phyloP scores from a whole-genome alignment of 1,140 invertebrate genomes.

The Berghia stephanieae region DNA sequence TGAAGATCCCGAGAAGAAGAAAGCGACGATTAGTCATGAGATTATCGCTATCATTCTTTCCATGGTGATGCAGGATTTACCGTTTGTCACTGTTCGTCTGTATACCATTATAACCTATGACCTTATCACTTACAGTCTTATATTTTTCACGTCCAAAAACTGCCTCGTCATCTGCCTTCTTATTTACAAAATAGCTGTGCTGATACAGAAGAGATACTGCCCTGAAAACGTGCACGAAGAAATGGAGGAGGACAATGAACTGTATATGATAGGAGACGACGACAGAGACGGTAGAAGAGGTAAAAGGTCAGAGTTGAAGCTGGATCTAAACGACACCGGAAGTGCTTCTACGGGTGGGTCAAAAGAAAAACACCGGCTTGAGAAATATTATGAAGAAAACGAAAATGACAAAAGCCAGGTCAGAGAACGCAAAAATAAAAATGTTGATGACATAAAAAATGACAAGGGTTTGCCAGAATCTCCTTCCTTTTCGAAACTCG shows the following conservation, averaged over 20 bases:
- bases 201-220: constrained; percentile 17
- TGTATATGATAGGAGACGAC: background rate
- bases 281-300: background rate
- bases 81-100: constrained; percentile 82
- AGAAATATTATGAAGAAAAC: background rate
- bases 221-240: background rate
- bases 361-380: background rate
- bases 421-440: background rate
- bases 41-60: constrained; percentile 42
- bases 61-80: constrained; percentile 75
- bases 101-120: constrained; percentile 83
- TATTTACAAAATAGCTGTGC: constrained; percentile 41
- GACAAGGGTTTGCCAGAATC: too few species aligned
- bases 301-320: background rate
- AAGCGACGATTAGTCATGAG: background rate
- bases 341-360: too few species aligned
- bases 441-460: too few species aligned
- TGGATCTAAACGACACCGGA: too few species aligned
- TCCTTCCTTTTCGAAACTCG: too few species aligned
- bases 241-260: background rate
- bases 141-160: constrained; percentile 90
- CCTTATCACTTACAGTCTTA: constrained; percentile 87
- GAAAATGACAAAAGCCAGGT: background rate
- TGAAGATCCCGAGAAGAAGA: background rate
- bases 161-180: constrained; percentile 80